Percentiles rank a stretch among this genome's conserved stretches.
These are phyloP conservation scores for Drosophila tanythrix DNA, from an alignment of 2,888 invertebrate species.

Conservation along the genomic window DNA sequence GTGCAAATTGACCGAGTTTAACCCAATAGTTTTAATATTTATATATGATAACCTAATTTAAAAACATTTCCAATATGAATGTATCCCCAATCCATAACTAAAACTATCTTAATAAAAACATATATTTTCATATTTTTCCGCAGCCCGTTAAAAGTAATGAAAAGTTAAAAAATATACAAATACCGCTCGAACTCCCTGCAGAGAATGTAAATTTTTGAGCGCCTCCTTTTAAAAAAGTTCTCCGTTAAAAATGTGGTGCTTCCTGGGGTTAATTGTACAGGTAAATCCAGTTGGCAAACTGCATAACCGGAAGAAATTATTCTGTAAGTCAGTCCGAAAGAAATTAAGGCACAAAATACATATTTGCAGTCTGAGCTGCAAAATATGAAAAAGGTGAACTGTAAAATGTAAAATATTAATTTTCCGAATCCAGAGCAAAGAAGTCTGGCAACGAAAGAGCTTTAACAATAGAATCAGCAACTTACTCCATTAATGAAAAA, in stretches of 20 bases:
- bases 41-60: not conserved
- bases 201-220: not conserved
- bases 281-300: conserved; percentile 26
- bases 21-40: conserved; percentile 11
- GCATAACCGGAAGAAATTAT: conserved; percentile 29
- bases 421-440: not conserved
- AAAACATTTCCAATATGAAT: not conserved
- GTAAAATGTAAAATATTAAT: conserved; percentile 25
- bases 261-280: conserved; percentile 29
- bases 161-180: not conserved
- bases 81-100: not conserved
- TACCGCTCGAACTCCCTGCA: not conserved
- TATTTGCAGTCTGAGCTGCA: conserved; percentile 30
- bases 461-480: not conserved
- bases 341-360: conserved; percentile 41
- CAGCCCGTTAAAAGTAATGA: not conserved
- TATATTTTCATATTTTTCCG: not conserved
- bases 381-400: conserved; percentile 9
- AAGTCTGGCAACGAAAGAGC: not conserved
- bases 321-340: conserved; percentile 33
- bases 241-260: not conserved
- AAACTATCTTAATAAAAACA: not conserved
- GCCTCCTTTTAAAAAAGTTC: no score
- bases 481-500: not conserved
- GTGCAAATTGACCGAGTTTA: conserved; percentile 17